These are phyloP conservation scores for Pinctada fucata DNA, from an alignment of 2,888 invertebrate genomes.

Conservation along the genomic window DNA sequence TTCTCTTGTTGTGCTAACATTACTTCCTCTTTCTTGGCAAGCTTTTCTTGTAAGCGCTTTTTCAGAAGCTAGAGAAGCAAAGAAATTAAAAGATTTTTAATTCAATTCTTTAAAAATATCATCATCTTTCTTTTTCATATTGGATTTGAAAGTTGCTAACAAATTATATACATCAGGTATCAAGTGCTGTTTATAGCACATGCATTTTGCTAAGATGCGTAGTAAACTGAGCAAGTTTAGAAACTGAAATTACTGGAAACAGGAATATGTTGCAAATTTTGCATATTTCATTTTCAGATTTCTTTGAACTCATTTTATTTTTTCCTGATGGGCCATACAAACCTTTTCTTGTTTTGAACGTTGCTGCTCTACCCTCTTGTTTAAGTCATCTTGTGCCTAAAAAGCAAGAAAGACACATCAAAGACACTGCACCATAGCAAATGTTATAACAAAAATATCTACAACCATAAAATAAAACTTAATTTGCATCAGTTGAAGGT, in stretches of 20 bases:
- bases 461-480: too few relatives aligned
- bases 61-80: slow-evolving; percentile 58
- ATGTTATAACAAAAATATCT: slow-evolving; percentile 1
- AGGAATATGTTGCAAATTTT: too few relatives aligned
- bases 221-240: too few relatives aligned
- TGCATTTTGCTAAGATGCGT: too few relatives aligned
- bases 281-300: too few relatives aligned
- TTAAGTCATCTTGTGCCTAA: slow-evolving; percentile 71
- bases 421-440: neutral
- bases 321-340: slow-evolving; percentile 6
- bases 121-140: neutral
- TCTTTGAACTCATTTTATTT: too few relatives aligned
- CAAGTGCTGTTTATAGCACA: neutral
- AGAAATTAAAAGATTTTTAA: neutral
- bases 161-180: neutral
- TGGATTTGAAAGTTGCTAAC: neutral
- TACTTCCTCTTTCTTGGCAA: slow-evolving; percentile 64
- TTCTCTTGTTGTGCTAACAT: slow-evolving; percentile 63
- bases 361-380: slow-evolving; percentile 66
- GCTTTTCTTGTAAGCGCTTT: slow-evolving; percentile 59
- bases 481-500: too few relatives aligned
- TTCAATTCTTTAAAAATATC: neutral
- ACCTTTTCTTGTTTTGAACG: slow-evolving; percentile 71
- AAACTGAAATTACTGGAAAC: too few relatives aligned
- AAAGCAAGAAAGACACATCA: slow-evolving; percentile 1